These are phyloP conservation scores for Chaetogeoica ovagalla DNA, from an alignment of 2,888 invertebrate species.

Conservation along the genomic window DNA sequence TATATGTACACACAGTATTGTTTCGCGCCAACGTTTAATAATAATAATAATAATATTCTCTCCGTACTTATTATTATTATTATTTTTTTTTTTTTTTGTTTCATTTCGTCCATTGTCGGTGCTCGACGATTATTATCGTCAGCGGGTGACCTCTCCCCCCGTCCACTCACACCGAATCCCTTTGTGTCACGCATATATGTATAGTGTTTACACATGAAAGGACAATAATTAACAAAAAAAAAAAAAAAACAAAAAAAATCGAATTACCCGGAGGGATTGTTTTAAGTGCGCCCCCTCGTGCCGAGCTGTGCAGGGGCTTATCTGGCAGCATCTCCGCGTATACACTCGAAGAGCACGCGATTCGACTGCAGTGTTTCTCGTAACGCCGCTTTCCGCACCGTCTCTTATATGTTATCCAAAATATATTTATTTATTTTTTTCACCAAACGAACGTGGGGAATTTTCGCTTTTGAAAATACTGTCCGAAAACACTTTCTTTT, in stretches of 20 bases:
- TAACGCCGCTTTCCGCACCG: too few species aligned
- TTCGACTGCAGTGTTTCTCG: too few species aligned
- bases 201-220: constrained; percentile 52
- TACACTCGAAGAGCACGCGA: too few species aligned
- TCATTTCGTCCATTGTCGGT: constrained; percentile 46
- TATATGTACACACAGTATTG: constrained; percentile 16
- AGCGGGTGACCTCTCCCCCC: constrained; percentile 42
- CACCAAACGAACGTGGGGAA: too few species aligned
- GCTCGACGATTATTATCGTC: constrained; percentile 50
- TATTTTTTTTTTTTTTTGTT: constrained; percentile 33
- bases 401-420: too few species aligned
- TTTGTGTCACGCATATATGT: constrained; percentile 19
- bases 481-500: too few species aligned
- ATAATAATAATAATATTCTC: constrained; percentile 28
- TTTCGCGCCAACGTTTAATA: constrained; percentile 50
- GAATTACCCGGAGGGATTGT: constrained; percentile 52
- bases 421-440: too few species aligned
- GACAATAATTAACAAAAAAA: constrained; percentile 52
- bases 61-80: neutral
- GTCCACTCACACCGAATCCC: constrained; percentile 13
- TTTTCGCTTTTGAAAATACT: too few species aligned
- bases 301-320: constrained; percentile 34
- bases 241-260: constrained; percentile 34
- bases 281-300: constrained; percentile 44
- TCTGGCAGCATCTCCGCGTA: constrained; percentile 35